Conservation (phyloP, 2,113 vertebrate genomes). For the Orycteropus afer region DNA sequence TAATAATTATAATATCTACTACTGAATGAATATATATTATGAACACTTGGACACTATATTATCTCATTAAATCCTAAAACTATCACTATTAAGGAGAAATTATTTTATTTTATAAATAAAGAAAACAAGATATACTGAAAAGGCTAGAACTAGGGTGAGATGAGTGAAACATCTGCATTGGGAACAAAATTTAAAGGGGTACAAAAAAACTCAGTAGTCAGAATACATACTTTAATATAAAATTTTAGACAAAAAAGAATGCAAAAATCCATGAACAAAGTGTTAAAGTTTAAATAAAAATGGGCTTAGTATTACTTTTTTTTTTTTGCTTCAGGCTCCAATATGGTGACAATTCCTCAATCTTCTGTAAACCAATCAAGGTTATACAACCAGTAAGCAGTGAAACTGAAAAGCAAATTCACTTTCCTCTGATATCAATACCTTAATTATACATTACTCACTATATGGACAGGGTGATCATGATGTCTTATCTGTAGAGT, state of each 20-base stretch:
- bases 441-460: background rate
- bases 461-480: accelerated
- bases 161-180: background rate
- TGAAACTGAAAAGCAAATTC: background rate
- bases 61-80: background rate
- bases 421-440: background rate
- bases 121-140: background rate
- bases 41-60: background rate
- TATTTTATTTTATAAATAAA: background rate
- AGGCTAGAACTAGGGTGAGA: background rate
- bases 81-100: background rate
- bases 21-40: accelerated
- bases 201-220: background rate
- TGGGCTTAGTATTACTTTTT: accelerated
- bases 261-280: background rate
- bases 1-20: background rate
- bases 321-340: background rate
- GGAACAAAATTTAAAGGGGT: background rate
- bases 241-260: background rate
- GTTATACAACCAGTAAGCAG: background rate
- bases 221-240: background rate
- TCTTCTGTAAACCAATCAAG: no score
- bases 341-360: background rate
- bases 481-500: accelerated
- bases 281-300: background rate